Percentiles rank a stretch among this genome's conserved stretches.
Conservation (phyloP, 1,140 invertebrate species). For the Ceratosolen solmsi region DNA sequence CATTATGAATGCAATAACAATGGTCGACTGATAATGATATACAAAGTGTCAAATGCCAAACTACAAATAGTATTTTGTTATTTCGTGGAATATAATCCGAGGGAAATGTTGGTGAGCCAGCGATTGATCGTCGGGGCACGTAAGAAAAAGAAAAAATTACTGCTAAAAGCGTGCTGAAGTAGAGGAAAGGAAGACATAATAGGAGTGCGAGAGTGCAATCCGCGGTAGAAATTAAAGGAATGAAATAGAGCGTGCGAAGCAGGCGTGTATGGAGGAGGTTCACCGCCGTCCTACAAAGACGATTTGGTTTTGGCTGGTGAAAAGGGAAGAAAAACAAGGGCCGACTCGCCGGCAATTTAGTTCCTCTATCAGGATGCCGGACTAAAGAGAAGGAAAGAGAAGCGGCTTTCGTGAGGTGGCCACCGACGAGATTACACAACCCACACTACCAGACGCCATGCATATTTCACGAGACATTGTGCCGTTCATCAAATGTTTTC, state of each 20-base stretch:
- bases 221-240: not conserved
- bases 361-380: constrained; percentile 46
- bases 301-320: constrained; percentile 44
- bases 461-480: constrained; percentile 24
- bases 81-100: too few species aligned
- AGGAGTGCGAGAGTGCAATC: not conserved
- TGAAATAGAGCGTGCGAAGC: not conserved
- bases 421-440: constrained; percentile 6
- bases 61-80: too few species aligned
- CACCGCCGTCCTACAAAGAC: not conserved
- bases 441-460: not conserved
- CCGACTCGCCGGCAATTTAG: constrained; percentile 40
- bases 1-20: too few species aligned
- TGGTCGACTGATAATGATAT: too few species aligned
- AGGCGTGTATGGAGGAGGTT: not conserved
- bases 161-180: not conserved
- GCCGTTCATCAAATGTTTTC: constrained; percentile 1
- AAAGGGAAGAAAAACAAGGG: constrained; percentile 50
- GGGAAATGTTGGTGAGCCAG: too few species aligned
- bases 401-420: not conserved
- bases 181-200: not conserved
- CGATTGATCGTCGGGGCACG: too few species aligned
- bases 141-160: too few species aligned
- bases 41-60: too few species aligned
- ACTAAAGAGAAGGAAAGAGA: constrained; percentile 22